phyloP scores from a whole-genome alignment of 2,113 vertebrate genomes.

The Zosterops hypoxanthus region DNA sequence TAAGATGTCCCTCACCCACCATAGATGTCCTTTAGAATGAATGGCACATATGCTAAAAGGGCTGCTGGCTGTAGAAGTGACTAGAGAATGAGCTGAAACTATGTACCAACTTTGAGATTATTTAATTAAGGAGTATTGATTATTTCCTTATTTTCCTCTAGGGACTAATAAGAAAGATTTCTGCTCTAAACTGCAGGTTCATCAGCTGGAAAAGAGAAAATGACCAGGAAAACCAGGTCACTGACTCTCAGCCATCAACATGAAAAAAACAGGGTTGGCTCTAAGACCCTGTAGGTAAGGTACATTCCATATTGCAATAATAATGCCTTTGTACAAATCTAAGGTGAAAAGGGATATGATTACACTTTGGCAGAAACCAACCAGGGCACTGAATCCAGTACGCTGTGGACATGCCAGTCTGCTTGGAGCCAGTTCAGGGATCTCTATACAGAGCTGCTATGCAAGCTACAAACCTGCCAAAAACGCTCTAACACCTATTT shows the following conservation, averaged over 20 bases:
- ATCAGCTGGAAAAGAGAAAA: background rate
- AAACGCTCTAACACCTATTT: background rate
- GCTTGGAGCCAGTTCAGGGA: constrained; percentile 44
- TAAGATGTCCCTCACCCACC: background rate
- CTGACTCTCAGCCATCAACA: background rate
- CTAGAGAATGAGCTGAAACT: background rate
- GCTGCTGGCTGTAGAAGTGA: background rate
- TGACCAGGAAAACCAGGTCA: background rate
- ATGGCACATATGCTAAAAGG: background rate
- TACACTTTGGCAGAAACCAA: constrained; percentile 39
- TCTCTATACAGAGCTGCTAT: background rate
- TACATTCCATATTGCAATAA: constrained; percentile 41
- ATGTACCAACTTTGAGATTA: background rate
- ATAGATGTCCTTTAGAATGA: background rate
- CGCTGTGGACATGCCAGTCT: background rate
- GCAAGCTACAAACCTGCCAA: background rate
- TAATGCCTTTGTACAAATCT: constrained; percentile 52
- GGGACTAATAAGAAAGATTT: background rate
- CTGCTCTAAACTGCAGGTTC: background rate
- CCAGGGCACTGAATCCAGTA: background rate
- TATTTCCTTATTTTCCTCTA: background rate
- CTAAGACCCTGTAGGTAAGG: background rate
- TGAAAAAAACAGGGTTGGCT: background rate
- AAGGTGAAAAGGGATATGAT: constrained; percentile 26
- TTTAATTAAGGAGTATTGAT: background rate